Percentiles rank a stretch among this genome's conserved stretches.
Evolutionary conservation across 2,797 vertebrate genomes (phyloP).

Genomic region (Crenuchus spilurus): DNA sequence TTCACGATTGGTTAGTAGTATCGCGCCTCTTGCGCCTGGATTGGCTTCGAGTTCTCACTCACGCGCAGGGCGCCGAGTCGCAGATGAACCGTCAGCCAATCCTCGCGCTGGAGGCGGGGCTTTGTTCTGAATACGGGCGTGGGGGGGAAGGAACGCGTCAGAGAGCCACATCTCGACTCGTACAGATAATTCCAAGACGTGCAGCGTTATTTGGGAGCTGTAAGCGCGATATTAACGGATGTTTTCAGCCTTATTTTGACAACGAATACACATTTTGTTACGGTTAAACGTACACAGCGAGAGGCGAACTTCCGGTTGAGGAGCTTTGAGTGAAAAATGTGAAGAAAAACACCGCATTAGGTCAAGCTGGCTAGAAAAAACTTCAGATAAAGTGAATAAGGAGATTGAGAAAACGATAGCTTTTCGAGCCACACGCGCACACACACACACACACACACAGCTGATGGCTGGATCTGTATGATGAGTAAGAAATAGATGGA

Average conservation of each 20-base stretch:
- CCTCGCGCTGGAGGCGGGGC: not conserved
- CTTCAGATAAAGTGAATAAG: slow-evolving; percentile 7
- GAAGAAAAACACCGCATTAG: not conserved
- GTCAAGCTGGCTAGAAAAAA: not conserved
- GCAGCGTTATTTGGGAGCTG: not conserved
- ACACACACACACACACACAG: not conserved
- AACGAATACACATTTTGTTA: no score
- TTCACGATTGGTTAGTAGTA: not conserved
- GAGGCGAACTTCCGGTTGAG: no score
- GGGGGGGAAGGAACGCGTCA: not conserved
- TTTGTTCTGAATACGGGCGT: not conserved
- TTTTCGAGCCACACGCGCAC: not conserved
- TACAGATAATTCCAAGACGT: not conserved
- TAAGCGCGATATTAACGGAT: not conserved
- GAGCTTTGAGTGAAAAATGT: not conserved
- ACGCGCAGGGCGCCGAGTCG: no score
- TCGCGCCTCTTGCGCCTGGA: not conserved
- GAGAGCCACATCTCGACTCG: not conserved
- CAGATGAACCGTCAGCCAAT: not conserved
- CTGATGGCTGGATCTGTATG: not conserved
- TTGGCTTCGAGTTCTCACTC: not conserved
- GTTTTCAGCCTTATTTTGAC: no score
- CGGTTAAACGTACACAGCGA: no score
- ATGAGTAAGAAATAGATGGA: not conserved
- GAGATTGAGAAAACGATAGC: not conserved